These are phyloP conservation scores for Crenuchus spilurus DNA, from an alignment of 2,797 vertebrate genomes.

Conservation along the genomic window DNA sequence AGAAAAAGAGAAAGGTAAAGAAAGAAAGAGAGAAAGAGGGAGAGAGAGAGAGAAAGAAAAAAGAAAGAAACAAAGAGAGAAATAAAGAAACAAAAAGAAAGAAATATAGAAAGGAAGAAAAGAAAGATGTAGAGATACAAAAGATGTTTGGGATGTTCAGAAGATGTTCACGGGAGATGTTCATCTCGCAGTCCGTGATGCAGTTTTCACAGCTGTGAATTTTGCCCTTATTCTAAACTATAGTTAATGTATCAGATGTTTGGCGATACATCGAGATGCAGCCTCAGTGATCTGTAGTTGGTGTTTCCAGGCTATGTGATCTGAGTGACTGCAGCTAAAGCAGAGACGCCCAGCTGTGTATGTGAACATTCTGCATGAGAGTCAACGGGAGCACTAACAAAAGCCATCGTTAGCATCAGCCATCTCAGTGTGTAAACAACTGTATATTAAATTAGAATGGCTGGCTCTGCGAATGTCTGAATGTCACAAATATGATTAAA, in stretches of 20 bases:
- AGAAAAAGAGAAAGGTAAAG: neutral
- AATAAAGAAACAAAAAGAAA: neutral
- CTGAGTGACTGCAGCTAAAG: constrained; percentile 34
- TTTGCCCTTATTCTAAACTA: too few species aligned
- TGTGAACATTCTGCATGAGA: constrained; percentile 33
- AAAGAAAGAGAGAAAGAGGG: neutral
- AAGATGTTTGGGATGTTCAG: too few species aligned
- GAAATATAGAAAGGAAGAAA: too few species aligned
- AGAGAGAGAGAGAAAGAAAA: neutral
- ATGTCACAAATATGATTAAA: constrained; percentile 33
- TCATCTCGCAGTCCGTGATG: too few species aligned
- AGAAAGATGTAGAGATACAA: neutral
- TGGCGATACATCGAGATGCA: too few species aligned
- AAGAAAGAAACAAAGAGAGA: neutral
- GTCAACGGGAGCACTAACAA: constrained; percentile 39
- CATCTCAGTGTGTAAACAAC: constrained; percentile 34
- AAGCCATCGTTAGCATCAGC: constrained; percentile 38
- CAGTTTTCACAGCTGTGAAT: too few species aligned
- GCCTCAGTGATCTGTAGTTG: too few species aligned
- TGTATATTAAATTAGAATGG: constrained; percentile 47
- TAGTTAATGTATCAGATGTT: too few species aligned
- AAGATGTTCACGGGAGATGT: too few species aligned
- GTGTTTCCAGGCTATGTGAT: constrained; percentile 25
- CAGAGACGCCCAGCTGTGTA: constrained; percentile 37
- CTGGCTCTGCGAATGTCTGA: constrained; percentile 24